phyloP scores from a whole-genome alignment of 2,113 vertebrate genomes.

The Chelonoidis abingdonii region DNA sequence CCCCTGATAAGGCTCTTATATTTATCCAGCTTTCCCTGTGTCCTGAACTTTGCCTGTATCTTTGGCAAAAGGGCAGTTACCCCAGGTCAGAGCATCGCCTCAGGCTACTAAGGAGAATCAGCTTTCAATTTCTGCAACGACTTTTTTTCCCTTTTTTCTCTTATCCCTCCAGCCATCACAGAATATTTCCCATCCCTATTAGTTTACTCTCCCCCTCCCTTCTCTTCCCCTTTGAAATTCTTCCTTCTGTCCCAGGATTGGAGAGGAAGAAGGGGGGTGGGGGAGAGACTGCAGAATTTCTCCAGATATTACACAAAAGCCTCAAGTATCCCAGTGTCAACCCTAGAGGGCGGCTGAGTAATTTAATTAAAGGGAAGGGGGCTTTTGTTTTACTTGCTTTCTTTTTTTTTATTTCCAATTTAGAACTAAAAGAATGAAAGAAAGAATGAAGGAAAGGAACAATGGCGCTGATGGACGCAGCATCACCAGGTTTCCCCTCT shows the following conservation, averaged over 20 bases:
- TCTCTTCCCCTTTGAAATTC: constrained; percentile 81
- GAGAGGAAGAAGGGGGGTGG: constrained; percentile 44
- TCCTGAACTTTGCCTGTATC: constrained; percentile 64
- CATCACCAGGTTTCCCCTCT: background rate
- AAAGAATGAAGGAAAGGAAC: constrained; percentile 64
- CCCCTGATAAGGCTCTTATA: constrained; percentile 44
- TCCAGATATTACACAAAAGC: constrained; percentile 81
- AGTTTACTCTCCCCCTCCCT: constrained; percentile 77
- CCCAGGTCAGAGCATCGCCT: constrained; percentile 81
- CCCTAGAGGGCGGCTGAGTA: constrained; percentile 80
- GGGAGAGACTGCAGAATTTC: constrained; percentile 68
- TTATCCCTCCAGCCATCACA: constrained; percentile 72
- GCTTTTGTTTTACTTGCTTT: constrained; percentile 77
- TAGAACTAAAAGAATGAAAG: constrained; percentile 68
- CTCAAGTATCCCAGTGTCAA: constrained; percentile 79
- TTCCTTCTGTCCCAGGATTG: constrained; percentile 73
- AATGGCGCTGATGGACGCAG: constrained; percentile 54
- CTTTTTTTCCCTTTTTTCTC: constrained; percentile 71
- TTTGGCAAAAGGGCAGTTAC: constrained; percentile 77
- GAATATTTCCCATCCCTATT: constrained; percentile 76
- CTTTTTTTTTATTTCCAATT: constrained; percentile 57
- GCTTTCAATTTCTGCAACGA: constrained; percentile 77
- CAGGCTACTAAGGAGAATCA: constrained; percentile 68
- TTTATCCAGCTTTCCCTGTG: constrained; percentile 73
- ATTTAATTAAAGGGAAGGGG: constrained; percentile 81